These are phyloP conservation scores for Tiliacea citrago DNA, from an alignment of 2,888 invertebrate species.

Conservation along the genomic window DNA sequence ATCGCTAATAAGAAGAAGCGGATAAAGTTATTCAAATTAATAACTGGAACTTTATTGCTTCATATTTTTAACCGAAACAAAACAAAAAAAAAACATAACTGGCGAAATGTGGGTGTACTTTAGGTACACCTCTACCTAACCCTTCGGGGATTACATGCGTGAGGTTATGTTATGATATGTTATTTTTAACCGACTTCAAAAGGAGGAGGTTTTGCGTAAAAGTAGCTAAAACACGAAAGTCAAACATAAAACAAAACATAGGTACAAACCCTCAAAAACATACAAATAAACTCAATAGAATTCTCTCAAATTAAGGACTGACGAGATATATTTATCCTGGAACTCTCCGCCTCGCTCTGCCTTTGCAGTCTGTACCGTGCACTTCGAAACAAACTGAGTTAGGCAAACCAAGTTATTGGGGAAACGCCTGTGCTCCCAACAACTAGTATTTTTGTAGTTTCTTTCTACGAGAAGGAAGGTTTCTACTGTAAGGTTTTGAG, in stretches of 20 bases:
- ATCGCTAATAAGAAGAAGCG: no score
- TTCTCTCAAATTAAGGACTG: background rate
- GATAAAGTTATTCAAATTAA: no score
- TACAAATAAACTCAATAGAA: background rate
- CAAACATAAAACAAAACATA: background rate
- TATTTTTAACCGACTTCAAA: no score
- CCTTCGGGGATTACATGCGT: no score
- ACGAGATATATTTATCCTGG: conserved; percentile 6
- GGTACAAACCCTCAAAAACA: background rate
- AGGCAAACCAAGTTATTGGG: conserved; percentile 30
- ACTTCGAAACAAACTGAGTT: conserved; percentile 43
- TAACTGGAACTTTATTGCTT: no score
- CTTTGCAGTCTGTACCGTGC: conserved; percentile 7
- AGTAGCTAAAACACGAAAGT: no score
- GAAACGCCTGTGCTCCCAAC: conserved; percentile 5
- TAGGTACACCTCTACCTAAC: no score
- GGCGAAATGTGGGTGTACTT: no score
- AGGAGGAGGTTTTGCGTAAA: no score
- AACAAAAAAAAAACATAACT: no score
- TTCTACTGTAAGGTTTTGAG: background rate
- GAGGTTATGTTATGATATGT: no score
- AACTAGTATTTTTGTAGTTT: background rate
- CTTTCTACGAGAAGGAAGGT: background rate
- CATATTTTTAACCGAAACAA: no score
- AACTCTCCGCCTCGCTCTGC: background rate